These are phyloP conservation scores for Taphrorychus bicolor DNA, from an alignment of 2,888 invertebrate species.

Conservation along the genomic window DNA sequence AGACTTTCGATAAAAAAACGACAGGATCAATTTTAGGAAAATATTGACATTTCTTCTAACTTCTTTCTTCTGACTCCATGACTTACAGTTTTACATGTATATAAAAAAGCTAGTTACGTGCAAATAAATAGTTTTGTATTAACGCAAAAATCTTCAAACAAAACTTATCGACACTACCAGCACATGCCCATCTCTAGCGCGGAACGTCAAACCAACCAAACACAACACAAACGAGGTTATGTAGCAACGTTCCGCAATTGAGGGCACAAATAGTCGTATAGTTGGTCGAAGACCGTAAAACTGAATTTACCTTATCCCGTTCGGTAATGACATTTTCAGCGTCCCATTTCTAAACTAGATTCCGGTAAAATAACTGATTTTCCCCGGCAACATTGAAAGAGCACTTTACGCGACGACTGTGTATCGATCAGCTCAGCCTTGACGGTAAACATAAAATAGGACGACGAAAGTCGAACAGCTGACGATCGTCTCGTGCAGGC, in stretches of 20 bases:
- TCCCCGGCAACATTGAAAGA: conserved; percentile 13
- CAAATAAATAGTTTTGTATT: too few relatives aligned
- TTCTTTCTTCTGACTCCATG: too few relatives aligned
- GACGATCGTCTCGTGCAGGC: conserved; percentile 15
- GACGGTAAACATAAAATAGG: conserved; percentile 18
- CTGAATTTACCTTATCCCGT: conserved; percentile 11
- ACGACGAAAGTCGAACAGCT: conserved; percentile 22
- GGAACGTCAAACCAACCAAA: too few relatives aligned
- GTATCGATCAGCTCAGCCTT: conserved; percentile 25
- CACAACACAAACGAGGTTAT: not conserved
- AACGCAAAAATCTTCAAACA: too few relatives aligned
- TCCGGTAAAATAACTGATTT: conserved; percentile 9
- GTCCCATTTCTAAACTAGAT: conserved; percentile 2
- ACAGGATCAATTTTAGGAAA: too few relatives aligned
- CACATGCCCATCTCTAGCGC: not conserved
- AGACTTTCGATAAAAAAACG: too few relatives aligned
- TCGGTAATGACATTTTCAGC: not conserved
- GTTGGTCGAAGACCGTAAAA: not conserved
- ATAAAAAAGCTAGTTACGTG: too few relatives aligned
- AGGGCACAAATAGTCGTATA: not conserved
- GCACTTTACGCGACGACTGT: conserved; percentile 11
- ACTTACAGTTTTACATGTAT: too few relatives aligned
- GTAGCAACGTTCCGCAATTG: not conserved
- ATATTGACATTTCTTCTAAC: too few relatives aligned
- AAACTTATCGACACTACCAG: not conserved